Base-by-base conservation (phyloP, 2,888 invertebrate species). In the Stegophylla sp. region DNA sequence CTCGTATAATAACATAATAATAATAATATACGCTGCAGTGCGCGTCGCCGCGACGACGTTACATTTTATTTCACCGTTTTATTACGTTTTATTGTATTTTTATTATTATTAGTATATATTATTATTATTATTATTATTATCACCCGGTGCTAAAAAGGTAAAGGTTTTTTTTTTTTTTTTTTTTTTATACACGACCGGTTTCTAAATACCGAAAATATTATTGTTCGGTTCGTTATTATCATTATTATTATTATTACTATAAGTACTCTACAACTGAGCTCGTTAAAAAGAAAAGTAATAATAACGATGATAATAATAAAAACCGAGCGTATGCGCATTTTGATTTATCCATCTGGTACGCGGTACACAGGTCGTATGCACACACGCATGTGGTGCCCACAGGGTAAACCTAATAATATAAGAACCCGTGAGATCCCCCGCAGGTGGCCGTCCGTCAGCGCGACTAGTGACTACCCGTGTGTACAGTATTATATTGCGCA, bases 281-380 rank as follows among this genome's bases (percentile, higher is more conserved):
- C 71, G 34, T 71, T 53, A 53, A 53, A 53, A 71, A 67, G 20
- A 71, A 71, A 48, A 17, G 34, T 34, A 34, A 34, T 34, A 34
- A 34, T 34, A 17, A 7, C 7, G 7, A 34, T 34, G 7, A 34
- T 34, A 34, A 34, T 34, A 34, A 34, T 34, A 34, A 34, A 34
- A 34, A 34, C 34, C 34, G 34, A 34, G 34, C 7, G 34, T 34
- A n/a, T 26, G 20, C 34, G 61, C 20, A 43, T 64, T 67, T 34
- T 71, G 71, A 71, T 71, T 71, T 71, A 71, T 71, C 71, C 53
- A 12, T 71, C 34, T 23, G 34, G 34, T 34, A n/a, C n/a, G n/a
- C 34, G 4, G 34, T n/a, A 51, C 48, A 17, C 48, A 17, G 51
- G 4, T 17, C 4, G n/a, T n/a, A n/a, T n/a, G n/a, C n/a, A n/a